Conservation (phyloP, 1,140 invertebrate genomes). For the Drosophila mauritiana region DNA sequence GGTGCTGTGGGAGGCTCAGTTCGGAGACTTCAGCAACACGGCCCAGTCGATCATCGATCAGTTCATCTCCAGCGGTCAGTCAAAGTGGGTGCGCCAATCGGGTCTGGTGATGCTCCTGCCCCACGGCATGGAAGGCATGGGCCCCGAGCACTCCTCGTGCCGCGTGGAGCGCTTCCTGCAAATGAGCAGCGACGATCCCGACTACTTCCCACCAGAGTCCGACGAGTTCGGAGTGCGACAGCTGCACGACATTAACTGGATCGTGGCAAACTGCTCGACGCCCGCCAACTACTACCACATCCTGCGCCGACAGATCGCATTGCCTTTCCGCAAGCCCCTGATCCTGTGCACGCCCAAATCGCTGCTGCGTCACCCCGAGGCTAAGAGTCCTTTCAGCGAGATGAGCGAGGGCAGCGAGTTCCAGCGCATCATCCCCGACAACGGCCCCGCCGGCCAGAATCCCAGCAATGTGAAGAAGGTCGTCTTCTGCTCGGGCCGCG, state of each 20-base stretch:
- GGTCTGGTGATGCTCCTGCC: constrained; percentile 97
- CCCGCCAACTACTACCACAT: constrained; percentile 99
- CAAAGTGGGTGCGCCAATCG: constrained; percentile 99
- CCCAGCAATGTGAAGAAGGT: constrained; percentile 92
- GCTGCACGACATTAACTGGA: constrained; percentile 98
- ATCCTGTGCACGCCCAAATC: constrained; percentile 99
- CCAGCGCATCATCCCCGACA: constrained; percentile 92
- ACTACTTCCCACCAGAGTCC: constrained; percentile 95
- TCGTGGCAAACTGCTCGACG: constrained; percentile 97
- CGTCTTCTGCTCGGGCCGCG: constrained; percentile 97
- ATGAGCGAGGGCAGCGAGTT: constrained; percentile 94
- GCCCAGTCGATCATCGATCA: constrained; percentile 99
- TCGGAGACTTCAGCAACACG: constrained; percentile 99
- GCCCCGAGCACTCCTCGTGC: constrained; percentile 98
- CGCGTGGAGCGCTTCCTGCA: constrained; percentile 98
- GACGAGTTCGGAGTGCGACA: constrained; percentile 96
- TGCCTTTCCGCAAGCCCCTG: constrained; percentile 98
- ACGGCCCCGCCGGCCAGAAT: constrained; percentile 89
- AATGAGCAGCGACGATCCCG: constrained; percentile 98
- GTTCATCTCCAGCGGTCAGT: constrained; percentile 98
- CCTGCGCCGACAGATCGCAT: constrained; percentile 95
- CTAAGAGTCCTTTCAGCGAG: constrained; percentile 96
- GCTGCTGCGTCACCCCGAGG: constrained; percentile 96
- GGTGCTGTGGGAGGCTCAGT: constrained; percentile 99
- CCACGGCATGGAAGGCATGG: constrained; percentile 99